Evolutionary conservation across 2,113 vertebrate species (phyloP), one percentile per base, ranked within the genome.

Genomic region (Muntiacus reevesi): DNA sequence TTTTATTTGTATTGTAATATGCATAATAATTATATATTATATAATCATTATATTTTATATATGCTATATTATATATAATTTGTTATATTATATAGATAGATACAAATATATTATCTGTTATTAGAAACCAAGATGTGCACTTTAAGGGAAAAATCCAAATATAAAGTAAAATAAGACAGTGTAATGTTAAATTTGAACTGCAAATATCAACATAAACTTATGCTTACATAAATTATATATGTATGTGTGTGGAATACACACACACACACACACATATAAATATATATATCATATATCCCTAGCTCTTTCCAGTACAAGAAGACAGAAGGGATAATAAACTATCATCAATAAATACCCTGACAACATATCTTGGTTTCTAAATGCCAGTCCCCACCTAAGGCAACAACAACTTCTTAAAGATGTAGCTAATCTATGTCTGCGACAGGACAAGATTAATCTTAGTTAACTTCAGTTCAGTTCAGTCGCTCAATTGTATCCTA

Each of bases 161-260:
- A 91, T 19, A 71, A 94, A 43, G 25, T 83, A 96, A 96, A 97
- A 71, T 45, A 82, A 95, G 64, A 71, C 27, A 54, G 43, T 52
- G 1, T n/a, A 79, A 87, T 91, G 9, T 89, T 81, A 52, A 14
- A 95, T 90, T 90, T 87, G 84, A 89, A 90, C 33, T 92, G 5
- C 3, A 96, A 95, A 95, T 86, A 83, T 78, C 54, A 83, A 21
- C 40, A 79, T 50, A 21, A 95, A 82, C 15, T 52, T 71, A 87
- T 28, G 33, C 60, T 54, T 57, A 95, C 27, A 47, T 27, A 85
- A 43, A 79, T 59, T n/a, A 88, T 81, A 36, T 64, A 57, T 64
- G 23, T 54, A 78, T 71, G 30, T 47, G 7, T 90, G 28, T 83
- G 45, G 60, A 40, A 59, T n/a, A 36, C 1, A 55, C 2, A 40